phyloP scores from a whole-genome alignment of 2,113 vertebrate genomes.

The Cyprinodon tularosa region DNA sequence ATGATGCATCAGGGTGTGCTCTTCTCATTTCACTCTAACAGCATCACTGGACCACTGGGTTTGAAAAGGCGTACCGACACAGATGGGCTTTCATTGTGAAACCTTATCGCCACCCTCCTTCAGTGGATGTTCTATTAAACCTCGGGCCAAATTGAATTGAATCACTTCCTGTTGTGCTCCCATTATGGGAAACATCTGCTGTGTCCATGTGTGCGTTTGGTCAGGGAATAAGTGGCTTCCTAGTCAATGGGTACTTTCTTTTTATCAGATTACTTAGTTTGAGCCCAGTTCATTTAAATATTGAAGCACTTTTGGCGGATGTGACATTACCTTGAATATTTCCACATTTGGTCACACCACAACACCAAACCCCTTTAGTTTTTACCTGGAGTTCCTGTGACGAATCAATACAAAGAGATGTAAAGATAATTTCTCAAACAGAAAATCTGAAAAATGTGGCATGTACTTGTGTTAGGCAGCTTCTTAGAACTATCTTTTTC shows the following conservation, averaged over 20 bases:
- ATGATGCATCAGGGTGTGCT: constrained; percentile 52
- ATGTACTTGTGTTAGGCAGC: background rate
- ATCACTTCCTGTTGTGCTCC: constrained; percentile 73
- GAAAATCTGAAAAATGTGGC: background rate
- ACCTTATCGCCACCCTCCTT: constrained; percentile 66
- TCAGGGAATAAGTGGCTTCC: constrained; percentile 13
- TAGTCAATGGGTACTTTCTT: constrained; percentile 40
- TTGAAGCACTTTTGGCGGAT: constrained; percentile 32
- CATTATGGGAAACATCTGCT: constrained; percentile 72
- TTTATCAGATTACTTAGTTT: constrained; percentile 57
- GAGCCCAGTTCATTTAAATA: constrained; percentile 61
- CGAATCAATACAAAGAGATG: background rate
- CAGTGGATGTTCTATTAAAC: constrained; percentile 71
- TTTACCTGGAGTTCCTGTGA: too few relatives aligned
- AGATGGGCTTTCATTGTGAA: constrained; percentile 74
- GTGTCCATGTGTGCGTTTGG: constrained; percentile 12
- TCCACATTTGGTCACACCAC: background rate
- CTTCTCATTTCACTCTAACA: constrained; percentile 32
- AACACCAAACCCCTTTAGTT: background rate
- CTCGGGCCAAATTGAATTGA: constrained; percentile 66
- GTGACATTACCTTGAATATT: background rate
- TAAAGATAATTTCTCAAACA: background rate
- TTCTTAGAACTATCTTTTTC: background rate
- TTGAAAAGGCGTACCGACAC: constrained; percentile 44
- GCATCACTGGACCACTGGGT: constrained; percentile 39